phyloP scores from a whole-genome alignment of 2,888 invertebrate species.

The Brenthis daphne region DNA sequence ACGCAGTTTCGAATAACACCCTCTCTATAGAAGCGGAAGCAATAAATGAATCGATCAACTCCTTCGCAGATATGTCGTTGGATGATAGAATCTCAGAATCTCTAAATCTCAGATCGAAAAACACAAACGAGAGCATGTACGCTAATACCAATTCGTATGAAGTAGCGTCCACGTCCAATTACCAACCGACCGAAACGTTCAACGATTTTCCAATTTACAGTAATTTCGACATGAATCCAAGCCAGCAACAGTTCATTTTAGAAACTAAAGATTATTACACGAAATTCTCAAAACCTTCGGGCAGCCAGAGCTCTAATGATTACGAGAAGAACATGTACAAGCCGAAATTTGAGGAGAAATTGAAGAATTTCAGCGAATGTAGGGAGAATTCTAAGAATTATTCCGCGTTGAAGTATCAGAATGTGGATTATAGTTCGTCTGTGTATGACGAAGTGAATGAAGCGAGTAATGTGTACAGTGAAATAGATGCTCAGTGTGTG shows the following conservation, averaged over 20 bases:
- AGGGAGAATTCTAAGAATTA: constrained; percentile 74
- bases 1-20: constrained; percentile 51
- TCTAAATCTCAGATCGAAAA: constrained; percentile 72
- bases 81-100: constrained; percentile 78
- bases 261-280: constrained; percentile 75
- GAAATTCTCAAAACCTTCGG: constrained; percentile 64
- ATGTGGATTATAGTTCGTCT: constrained; percentile 57
- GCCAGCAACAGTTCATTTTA: constrained; percentile 65
- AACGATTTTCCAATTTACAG: constrained; percentile 66
- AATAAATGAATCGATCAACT: constrained; percentile 45
- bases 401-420: constrained; percentile 70
- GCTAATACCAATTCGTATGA: constrained; percentile 53
- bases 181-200: constrained; percentile 40
- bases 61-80: constrained; percentile 66
- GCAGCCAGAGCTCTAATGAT: constrained; percentile 52
- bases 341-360: constrained; percentile 68
- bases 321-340: constrained; percentile 76
- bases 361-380: constrained; percentile 68
- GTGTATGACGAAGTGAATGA: constrained; percentile 71
- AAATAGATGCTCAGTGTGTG: constrained; percentile 57
- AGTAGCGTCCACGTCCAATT: constrained; percentile 49
- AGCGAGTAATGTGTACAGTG: constrained; percentile 63
- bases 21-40: constrained; percentile 44
- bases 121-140: constrained; percentile 66
- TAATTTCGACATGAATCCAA: constrained; percentile 63